Evolutionary conservation across 2,113 vertebrate genomes (phyloP), one percentile per base, ranked within the genome.

Genomic region (Donacobius atricapilla): DNA sequence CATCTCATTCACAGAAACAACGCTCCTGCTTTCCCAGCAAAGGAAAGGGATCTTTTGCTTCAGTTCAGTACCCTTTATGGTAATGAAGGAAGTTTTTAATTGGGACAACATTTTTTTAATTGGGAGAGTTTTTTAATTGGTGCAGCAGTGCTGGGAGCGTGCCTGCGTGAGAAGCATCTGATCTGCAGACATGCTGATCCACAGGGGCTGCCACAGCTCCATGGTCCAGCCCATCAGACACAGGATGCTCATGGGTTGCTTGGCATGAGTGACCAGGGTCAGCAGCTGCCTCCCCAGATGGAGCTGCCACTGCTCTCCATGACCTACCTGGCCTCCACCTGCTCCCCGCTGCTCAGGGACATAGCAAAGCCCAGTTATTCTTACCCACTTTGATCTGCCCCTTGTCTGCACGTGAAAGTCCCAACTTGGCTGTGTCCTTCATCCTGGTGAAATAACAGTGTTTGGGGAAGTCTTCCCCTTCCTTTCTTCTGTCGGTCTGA

Each of bases 181-280:
- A 35, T 51, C 31, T 1, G 4, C 8, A 40, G 56, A 24, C 7
- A 2, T 1, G 1, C 39, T 63, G n/a, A 24, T 61, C 47, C 31
- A 15, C 3, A 3, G 20, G 18, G 33, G 1, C 51, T 11, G 40
- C 60, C 33, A 69, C 42, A 53, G 37, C 7, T 78, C 54, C 11
- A 0, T 64, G 21, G 42, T 61, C 27, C 9, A 30, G 40, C 51
- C 16, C 0, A 0, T 82, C 6, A 3, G 17, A 25, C 17, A 7
- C 23, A 44, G 42, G 57, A 22, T 73, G 31, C 42, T 30, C 31
- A 6, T 0, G 6, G 51, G 14, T 44, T 0, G 0, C 61, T 63
- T 87, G 31, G 44, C 47, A 50, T 33, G 28, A 19, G 19, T 75
- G 57, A 23, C 39, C 19, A 33, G 17, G 21, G 8, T 63, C 57